Percentiles rank a stretch among this genome's conserved stretches.
These are phyloP conservation scores for Vanessa cardui DNA, from an alignment of 2,888 invertebrate genomes.

Conservation along the genomic window DNA sequence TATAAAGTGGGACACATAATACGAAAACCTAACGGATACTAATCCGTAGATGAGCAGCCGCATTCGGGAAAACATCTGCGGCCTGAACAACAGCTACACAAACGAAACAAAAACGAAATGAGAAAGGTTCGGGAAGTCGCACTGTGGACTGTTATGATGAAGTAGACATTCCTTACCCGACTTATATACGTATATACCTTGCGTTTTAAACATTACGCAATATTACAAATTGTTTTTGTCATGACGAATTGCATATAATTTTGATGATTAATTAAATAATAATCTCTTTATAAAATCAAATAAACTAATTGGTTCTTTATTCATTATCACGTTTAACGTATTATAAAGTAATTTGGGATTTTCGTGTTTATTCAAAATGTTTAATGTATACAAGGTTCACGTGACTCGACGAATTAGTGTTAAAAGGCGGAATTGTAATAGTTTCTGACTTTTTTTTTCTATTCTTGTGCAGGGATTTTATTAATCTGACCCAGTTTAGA, in stretches of 20 bases:
- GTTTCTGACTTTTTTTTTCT: background rate
- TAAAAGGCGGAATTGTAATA: background rate
- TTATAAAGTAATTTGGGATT: background rate
- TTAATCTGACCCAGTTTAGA: background rate
- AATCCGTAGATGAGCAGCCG: conserved; percentile 78
- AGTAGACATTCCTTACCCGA: conserved; percentile 46
- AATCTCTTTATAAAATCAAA: too few species aligned
- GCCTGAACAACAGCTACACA: conserved; percentile 59
- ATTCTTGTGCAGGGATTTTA: background rate
- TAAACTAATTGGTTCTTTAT: too few species aligned
- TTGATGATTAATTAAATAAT: background rate
- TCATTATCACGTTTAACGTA: too few species aligned
- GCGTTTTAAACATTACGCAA: background rate
- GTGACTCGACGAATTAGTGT: conserved; percentile 38
- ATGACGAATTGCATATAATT: background rate
- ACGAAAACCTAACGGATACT: conserved; percentile 74
- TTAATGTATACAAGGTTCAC: conserved; percentile 43
- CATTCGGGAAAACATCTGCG: conserved; percentile 73
- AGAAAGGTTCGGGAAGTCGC: conserved; percentile 75
- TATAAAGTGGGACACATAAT: conserved; percentile 67
- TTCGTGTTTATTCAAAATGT: conserved; percentile 37
- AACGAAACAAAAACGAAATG: conserved; percentile 79
- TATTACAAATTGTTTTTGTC: background rate
- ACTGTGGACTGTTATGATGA: conserved; percentile 72
- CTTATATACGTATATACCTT: background rate